Conservation (phyloP, 1,140 invertebrate species). For the Drosophila willistoni region DNA sequence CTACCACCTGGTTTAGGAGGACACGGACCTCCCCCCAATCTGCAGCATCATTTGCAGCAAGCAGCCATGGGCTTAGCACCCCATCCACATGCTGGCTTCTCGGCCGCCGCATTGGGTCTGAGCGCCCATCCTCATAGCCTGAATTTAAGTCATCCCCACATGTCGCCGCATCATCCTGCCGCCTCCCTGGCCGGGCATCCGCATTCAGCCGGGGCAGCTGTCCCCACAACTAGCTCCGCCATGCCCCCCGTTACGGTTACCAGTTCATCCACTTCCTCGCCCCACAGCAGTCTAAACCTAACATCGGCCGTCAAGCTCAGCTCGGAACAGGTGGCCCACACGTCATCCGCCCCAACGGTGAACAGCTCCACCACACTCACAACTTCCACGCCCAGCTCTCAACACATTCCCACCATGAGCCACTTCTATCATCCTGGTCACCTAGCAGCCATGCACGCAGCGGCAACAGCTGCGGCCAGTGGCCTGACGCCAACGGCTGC, state of each 20-base stretch:
- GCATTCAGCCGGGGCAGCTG: constrained; percentile 42
- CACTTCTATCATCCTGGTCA: constrained; percentile 76
- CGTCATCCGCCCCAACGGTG: constrained; percentile 11
- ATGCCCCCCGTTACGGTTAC: constrained; percentile 47
- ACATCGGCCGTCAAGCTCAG: constrained; percentile 55
- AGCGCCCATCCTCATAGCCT: constrained; percentile 76
- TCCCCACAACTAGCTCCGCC: constrained; percentile 68
- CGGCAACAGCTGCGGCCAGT: constrained; percentile 55
- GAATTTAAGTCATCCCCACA: constrained; percentile 78
- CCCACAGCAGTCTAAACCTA: constrained; percentile 69
- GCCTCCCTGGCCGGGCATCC: constrained; percentile 53
- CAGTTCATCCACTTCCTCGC: constrained; percentile 56
- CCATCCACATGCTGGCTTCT: constrained; percentile 75
- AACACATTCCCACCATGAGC: constrained; percentile 78
- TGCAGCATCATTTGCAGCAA: constrained; percentile 77
- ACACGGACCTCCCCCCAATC: constrained; percentile 66
- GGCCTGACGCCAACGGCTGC: constrained; percentile 68
- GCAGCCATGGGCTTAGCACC: constrained; percentile 66
- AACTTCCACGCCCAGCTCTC: constrained; percentile 66
- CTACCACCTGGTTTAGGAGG: constrained; percentile 56
- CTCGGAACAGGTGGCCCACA: constrained; percentile 36
- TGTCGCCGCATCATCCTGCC: constrained; percentile 75
- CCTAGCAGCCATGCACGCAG: constrained; percentile 73
- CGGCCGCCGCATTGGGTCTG: constrained; percentile 67
- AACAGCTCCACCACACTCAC: constrained; percentile 49